Base-by-base conservation (phyloP, 2,113 vertebrate genomes). In the Zeus faber region DNA sequence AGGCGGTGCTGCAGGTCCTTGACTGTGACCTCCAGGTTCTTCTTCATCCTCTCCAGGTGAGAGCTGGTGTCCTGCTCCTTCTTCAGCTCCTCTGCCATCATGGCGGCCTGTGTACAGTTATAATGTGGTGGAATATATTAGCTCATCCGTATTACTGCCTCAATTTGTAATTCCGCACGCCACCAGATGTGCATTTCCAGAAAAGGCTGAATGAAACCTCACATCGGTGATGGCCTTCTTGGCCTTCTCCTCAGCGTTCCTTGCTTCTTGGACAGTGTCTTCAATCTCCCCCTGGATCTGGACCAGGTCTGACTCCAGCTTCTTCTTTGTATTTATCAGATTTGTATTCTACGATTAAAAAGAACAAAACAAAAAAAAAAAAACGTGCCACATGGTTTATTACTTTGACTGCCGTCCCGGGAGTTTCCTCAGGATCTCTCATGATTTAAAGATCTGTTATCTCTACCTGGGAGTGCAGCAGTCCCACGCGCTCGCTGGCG, bases 261-360 rank as follows among this genome's bases (percentile, higher is more conserved):
- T 90, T 21, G 92, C 87, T 72, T 96, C 93, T 80, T 90, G 91
- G 20, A 90, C 66, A 1, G 87, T 69, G 50, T 96, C 95, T 0
- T 96, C 94, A 67, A 95, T 89, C 77, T 97, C 95, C 72, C 84
- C 9, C 68, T 96, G 94, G 43, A 96, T 76, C n/a, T 94, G 93
- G 9, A 87, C 1, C 23, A 93, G 20, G 49, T 92, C 91, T 6
- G 75, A 26, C 47, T 92, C 91, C 70, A 93, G 46, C 76, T 94
- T 94, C 74, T 90, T 93, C 68, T 91, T 93, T 31, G 88, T 91
- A 53, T 91, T 93, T 50, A 93, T 85, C 17, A 93, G 89, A 60
- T 89, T 91, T 6, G 87, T 91, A 25, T 93, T 94, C 92, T 93
- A 47, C 18, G n/a, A n/a, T n/a, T n/a, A n/a, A n/a, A n/a, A n/a